A percentile compares a stretch with the other conserved stretches of the same genome.
These are phyloP conservation scores for Ormyrus rosae DNA, from an alignment of 2,888 invertebrate genomes.

Conservation along the genomic window DNA sequence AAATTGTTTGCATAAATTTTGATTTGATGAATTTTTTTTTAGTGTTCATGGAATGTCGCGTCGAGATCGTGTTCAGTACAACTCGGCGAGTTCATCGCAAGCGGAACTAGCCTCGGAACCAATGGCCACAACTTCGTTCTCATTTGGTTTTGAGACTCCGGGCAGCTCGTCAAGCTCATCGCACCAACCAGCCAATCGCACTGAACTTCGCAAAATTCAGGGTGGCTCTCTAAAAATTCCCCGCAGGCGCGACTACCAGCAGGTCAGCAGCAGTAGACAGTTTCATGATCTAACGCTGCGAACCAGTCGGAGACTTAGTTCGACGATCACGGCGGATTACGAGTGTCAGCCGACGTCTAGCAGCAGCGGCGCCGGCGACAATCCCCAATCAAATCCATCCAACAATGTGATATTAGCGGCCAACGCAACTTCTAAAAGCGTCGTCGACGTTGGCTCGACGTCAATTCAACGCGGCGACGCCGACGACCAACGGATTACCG, in stretches of 20 bases:
- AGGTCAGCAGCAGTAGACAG: conserved; percentile 27
- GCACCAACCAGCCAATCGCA: conserved; percentile 31
- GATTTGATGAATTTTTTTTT: conserved; percentile 10
- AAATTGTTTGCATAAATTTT: no score
- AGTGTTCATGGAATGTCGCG: conserved; percentile 44
- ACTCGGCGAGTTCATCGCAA: conserved; percentile 48
- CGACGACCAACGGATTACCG: conserved; percentile 56
- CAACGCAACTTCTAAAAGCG: conserved; percentile 52
- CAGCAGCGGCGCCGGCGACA: conserved; percentile 7
- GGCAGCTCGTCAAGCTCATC: conserved; percentile 25
- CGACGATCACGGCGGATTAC: conserved; percentile 1
- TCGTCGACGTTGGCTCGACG: background rate
- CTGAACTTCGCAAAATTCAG: conserved; percentile 55
- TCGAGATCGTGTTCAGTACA: conserved; percentile 12
- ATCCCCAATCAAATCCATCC: conserved; percentile 73
- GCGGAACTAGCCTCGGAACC: conserved; percentile 42
- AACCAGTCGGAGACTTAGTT: conserved; percentile 37
- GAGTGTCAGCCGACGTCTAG: conserved; percentile 1
- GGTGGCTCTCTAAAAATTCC: conserved; percentile 66
- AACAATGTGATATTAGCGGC: conserved; percentile 74
- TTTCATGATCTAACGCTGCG: conserved; percentile 8
- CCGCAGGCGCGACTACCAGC: conserved; percentile 21
- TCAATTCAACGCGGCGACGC: conserved; percentile 53
- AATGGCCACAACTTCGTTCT: conserved; percentile 48
- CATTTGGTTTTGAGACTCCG: conserved; percentile 26